Evolutionary conservation across 2,797 vertebrate genomes (phyloP).

Genomic region (Cheracebus regulus): DNA sequence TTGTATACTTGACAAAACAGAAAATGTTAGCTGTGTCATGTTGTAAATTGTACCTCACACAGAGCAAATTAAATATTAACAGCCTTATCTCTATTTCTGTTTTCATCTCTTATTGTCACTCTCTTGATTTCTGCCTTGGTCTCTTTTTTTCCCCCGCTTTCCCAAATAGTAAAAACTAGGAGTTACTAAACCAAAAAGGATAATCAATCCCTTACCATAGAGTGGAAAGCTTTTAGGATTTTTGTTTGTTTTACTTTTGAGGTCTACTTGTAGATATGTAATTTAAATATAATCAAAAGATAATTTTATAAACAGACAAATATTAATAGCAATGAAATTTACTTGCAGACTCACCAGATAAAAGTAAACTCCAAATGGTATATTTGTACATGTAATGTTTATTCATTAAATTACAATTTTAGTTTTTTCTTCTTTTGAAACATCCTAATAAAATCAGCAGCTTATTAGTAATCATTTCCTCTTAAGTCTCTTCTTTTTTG

Average conservation of each 20-base stretch:
- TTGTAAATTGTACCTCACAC: neutral
- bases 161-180: neutral
- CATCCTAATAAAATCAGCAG: slow-evolving; percentile 94
- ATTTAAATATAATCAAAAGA: slow-evolving; percentile 7
- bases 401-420: slow-evolving; percentile 97
- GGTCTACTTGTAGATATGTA: neutral
- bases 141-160: neutral
- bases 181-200: neutral
- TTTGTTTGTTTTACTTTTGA: neutral
- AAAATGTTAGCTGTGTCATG: neutral
- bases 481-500: slow-evolving; percentile 88
- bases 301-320: slow-evolving; percentile 91
- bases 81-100: neutral
- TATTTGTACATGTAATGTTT: slow-evolving; percentile 92
- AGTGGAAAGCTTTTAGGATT: neutral
- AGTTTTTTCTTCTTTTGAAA: slow-evolving; percentile 76
- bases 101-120: neutral
- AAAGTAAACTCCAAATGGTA: slow-evolving; percentile 90
- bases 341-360: slow-evolving; percentile 92
- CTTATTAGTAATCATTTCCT: slow-evolving; percentile 92
- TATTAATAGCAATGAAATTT: slow-evolving; percentile 94
- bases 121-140: slow-evolving; percentile 4
- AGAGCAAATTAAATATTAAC: slow-evolving; percentile 42
- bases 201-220: neutral
- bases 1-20: slow-evolving; percentile 29